Base-by-base conservation (phyloP, 2,888 invertebrate species). In the Pecten maximus region DNA sequence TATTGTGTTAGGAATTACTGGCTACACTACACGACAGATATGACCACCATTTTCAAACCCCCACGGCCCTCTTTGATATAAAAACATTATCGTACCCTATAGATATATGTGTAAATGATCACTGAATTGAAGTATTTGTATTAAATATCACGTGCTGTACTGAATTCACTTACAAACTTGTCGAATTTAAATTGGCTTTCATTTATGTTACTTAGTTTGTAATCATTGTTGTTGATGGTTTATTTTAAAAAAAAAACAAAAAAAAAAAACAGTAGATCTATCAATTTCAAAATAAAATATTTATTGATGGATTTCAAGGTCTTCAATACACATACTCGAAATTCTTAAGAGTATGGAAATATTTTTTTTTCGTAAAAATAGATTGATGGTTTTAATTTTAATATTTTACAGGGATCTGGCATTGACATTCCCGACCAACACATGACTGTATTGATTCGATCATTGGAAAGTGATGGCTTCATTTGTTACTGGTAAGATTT, bases 371-470 rank as follows among this genome's bases (percentile, higher is more conserved):
- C 19, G 16, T n/a, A 54, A 54, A 54, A n/a, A 1, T 74, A 28
- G 23, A 28, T 35, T 74, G 6, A 60, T 28, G 19, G 28, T 19
- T n/a, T 54, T 48, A 4, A 74, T 28, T 35, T 40, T 87, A 10
- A 23, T 91, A 60, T 87, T 19, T 91, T 92, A 12, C 90, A 95
- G 95, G 90, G 89, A 40, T 92, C 92, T 3, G 90, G 91, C 28
- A 93, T 93, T 16, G 93, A 93, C n/a, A 91, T 94, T 15, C 93
- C 93, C 86, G 92, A 92, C 15, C 93, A 93, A 87, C 93, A 94
- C 40, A 87, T 94, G n/a, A 91, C 91, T 8, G 88, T 92, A 19
- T 87, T 94, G 19, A 91, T 90, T 44, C 88, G 91, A 50, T 88
- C 92, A n/a, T 44, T 94, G 40, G 87, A 91, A 35, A 91, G 89